phyloP scores from a whole-genome alignment of 2,113 vertebrate species.

The Chaetodon auriga region DNA sequence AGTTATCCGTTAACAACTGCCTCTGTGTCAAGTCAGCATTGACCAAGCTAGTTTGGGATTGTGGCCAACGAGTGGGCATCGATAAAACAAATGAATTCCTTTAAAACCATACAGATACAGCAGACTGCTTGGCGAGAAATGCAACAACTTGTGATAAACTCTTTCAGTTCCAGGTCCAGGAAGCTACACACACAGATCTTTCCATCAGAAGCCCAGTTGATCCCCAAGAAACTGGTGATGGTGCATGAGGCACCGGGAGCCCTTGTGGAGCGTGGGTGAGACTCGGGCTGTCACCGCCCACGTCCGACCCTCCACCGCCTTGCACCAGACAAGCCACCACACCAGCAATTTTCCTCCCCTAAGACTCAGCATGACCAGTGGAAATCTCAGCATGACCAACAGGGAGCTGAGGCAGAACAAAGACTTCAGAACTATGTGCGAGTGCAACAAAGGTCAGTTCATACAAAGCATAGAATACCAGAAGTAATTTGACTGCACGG shows the following conservation, averaged over 20 bases:
- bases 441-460: conserved; percentile 52
- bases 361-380: conserved; percentile 55
- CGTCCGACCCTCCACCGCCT: conserved; percentile 33
- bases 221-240: conserved; percentile 50
- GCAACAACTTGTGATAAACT: conserved; percentile 17
- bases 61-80: conserved; percentile 44
- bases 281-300: conserved; percentile 47
- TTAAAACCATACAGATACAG: conserved; percentile 28
- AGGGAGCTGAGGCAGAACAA: conserved; percentile 52
- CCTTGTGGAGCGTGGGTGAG: conserved; percentile 19
- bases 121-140: conserved; percentile 23
- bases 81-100: conserved; percentile 33
- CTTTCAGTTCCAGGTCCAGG: conserved; percentile 13
- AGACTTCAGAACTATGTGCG: conserved; percentile 33
- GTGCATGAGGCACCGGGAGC: conserved; percentile 37
- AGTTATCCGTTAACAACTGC: conserved; percentile 19
- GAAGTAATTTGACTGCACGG: conserved; percentile 48
- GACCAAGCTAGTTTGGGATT: conserved; percentile 32
- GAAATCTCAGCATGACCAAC: conserved; percentile 65
- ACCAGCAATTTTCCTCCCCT: conserved; percentile 50
- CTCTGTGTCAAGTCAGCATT: conserved; percentile 3
- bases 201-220: conserved; percentile 36
- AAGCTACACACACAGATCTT: conserved; percentile 38
- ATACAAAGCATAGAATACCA: conserved; percentile 50
- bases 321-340: conserved; percentile 45